These are phyloP conservation scores for Albula goreensis DNA, from an alignment of 2,113 vertebrate genomes.

Conservation along the genomic window DNA sequence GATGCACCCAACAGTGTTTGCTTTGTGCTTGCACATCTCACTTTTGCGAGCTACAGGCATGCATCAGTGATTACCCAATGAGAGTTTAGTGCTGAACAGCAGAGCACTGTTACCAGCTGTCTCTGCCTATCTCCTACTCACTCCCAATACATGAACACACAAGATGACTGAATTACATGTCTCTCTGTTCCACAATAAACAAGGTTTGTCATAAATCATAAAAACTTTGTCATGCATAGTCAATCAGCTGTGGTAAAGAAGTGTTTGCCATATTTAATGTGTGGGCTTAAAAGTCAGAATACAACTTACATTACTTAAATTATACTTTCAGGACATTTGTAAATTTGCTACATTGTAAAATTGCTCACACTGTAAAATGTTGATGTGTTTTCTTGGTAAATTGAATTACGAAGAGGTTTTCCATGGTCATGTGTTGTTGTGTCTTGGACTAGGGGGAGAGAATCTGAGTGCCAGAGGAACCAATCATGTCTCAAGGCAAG, in stretches of 20 bases:
- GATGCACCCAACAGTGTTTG: constrained; percentile 33
- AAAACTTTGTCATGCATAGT: neutral
- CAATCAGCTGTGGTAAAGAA: neutral
- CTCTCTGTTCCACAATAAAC: neutral
- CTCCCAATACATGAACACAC: neutral
- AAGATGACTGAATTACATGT: neutral
- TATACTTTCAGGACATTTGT: no score
- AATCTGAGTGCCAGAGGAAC: constrained; percentile 19
- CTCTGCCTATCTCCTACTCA: neutral
- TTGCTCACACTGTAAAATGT: no score
- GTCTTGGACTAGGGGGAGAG: constrained; percentile 14
- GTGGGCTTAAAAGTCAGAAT: no score
- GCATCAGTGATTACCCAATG: constrained; percentile 4
- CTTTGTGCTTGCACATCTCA: constrained; percentile 12
- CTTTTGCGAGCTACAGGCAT: neutral
- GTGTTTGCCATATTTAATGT: neutral
- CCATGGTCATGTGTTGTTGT: neutral
- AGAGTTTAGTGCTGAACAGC: neutral
- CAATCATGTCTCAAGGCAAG: constrained; percentile 16
- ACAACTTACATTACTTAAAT: no score
- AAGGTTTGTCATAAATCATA: neutral
- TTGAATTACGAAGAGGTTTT: no score
- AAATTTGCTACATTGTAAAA: no score
- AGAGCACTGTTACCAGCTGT: constrained; percentile 5
- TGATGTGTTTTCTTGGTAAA: no score